Evolutionary conservation across 1,140 invertebrate genomes (phyloP).

Genomic region (Drosophila ohnishii): DNA sequence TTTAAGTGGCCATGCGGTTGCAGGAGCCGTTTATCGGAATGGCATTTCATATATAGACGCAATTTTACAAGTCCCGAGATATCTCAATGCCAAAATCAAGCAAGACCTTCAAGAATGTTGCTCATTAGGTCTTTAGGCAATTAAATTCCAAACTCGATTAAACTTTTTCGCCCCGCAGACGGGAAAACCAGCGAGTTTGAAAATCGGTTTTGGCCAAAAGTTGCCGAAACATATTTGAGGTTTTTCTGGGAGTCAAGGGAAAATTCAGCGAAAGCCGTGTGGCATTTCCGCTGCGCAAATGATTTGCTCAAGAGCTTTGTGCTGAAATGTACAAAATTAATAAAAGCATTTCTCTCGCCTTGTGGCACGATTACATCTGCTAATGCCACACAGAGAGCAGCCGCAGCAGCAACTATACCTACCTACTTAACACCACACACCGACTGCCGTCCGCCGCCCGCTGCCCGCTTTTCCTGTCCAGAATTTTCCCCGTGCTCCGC

Average conservation of each 20-base stretch:
- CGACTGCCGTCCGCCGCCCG: not conserved
- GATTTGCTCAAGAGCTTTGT: conserved; percentile 47
- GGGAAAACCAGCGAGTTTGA: not conserved
- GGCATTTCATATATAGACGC: conserved; percentile 3
- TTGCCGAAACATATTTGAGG: conserved; percentile 39
- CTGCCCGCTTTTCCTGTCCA: conserved; percentile 12
- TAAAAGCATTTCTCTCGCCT: conserved; percentile 64
- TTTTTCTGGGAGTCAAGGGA: conserved; percentile 1
- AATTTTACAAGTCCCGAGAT: conserved; percentile 1
- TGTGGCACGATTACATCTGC: conserved; percentile 67
- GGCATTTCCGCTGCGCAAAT: conserved; percentile 41
- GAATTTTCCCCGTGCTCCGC: conserved; percentile 17
- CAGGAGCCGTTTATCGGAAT: not conserved
- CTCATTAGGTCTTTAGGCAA: conserved; percentile 45
- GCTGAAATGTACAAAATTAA: conserved; percentile 70
- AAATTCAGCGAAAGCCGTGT: conserved; percentile 1
- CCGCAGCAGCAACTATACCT: conserved; percentile 28
- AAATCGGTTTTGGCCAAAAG: conserved; percentile 5
- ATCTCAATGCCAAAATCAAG: conserved; percentile 10
- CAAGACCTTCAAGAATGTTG: conserved; percentile 19
- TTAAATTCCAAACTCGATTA: conserved; percentile 44
- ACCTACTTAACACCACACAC: conserved; percentile 53
- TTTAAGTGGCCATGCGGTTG: conserved; percentile 15
- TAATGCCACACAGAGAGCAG: conserved; percentile 20
- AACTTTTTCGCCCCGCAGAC: conserved; percentile 29